Percentiles rank a stretch among this genome's conserved stretches.
Conservation (phyloP, 1,140 invertebrate genomes). For the Asbolus verrucosus region DNA sequence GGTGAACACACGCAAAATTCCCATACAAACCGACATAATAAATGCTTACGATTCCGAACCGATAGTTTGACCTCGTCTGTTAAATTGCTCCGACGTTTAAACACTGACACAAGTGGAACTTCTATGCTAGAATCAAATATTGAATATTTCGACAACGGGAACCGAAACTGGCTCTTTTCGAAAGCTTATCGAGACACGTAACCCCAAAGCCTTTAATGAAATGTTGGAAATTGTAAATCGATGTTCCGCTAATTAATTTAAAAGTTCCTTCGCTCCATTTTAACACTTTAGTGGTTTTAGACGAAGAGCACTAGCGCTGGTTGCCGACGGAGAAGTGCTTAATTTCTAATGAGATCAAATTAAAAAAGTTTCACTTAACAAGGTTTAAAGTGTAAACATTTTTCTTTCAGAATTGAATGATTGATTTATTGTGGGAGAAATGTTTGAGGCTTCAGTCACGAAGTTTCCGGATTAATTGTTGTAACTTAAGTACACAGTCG, state of each 20-base stretch:
- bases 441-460: not conserved
- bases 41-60: constrained; percentile 22
- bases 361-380: constrained; percentile 5
- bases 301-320: too few species aligned
- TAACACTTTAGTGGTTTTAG: not conserved
- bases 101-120: too few species aligned
- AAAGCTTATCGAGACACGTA: too few species aligned
- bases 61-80: constrained; percentile 25
- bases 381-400: constrained; percentile 16
- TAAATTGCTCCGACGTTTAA: not conserved
- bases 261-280: not conserved
- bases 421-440: not conserved
- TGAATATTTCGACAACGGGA: too few species aligned
- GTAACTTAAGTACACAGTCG: constrained; percentile 2
- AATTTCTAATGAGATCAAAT: constrained; percentile 24
- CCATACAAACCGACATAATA: constrained; percentile 29
- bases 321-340: too few species aligned
- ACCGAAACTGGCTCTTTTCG: too few species aligned
- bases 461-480: constrained; percentile 13
- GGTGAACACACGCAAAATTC: constrained; percentile 28
- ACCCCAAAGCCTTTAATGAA: too few species aligned
- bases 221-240: not conserved
- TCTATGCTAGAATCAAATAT: too few species aligned
- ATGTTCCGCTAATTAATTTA: not conserved
- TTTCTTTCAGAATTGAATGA: not conserved